These are phyloP conservation scores for Apistogramma diplotaenia DNA, from an alignment of 2,113 vertebrate genomes.

Conservation along the genomic window DNA sequence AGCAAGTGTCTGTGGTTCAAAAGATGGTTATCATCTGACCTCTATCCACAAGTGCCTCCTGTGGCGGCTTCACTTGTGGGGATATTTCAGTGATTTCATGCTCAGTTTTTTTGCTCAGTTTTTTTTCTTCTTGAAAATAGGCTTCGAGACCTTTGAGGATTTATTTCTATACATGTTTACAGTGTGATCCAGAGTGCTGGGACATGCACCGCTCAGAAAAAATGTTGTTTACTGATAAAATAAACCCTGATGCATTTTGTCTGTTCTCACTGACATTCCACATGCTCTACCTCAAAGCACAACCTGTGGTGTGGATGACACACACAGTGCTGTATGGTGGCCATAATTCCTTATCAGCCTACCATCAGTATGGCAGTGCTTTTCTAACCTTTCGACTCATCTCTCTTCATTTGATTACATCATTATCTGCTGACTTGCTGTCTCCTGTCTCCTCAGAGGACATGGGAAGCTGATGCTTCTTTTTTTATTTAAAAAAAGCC, in stretches of 20 bases:
- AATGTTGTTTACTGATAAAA: constrained; percentile 57
- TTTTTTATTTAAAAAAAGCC: neutral
- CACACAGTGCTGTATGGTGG: neutral
- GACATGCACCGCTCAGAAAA: neutral
- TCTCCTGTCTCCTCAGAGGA: neutral
- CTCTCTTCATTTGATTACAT: neutral
- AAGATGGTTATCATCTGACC: constrained; percentile 22
- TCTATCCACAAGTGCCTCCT: neutral
- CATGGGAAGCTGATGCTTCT: neutral
- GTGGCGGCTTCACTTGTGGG: neutral
- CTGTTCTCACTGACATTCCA: constrained; percentile 38
- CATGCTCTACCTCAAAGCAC: neutral
- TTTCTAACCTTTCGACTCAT: neutral
- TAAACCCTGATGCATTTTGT: constrained; percentile 50
- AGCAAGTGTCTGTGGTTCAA: constrained; percentile 10
- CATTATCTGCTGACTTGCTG: neutral
- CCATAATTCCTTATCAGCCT: neutral
- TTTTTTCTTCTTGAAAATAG: neutral
- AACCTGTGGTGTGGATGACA: constrained; percentile 7
- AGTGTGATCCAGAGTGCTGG: neutral
- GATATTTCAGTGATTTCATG: neutral
- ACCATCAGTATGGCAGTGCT: neutral
- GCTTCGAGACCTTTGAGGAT: neutral
- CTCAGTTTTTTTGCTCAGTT: neutral
- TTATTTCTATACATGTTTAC: neutral